Evolutionary conservation across 2,113 vertebrate genomes (phyloP), one percentile per base, ranked within the genome.

Genomic region (Rhodinocichla rosea): DNA sequence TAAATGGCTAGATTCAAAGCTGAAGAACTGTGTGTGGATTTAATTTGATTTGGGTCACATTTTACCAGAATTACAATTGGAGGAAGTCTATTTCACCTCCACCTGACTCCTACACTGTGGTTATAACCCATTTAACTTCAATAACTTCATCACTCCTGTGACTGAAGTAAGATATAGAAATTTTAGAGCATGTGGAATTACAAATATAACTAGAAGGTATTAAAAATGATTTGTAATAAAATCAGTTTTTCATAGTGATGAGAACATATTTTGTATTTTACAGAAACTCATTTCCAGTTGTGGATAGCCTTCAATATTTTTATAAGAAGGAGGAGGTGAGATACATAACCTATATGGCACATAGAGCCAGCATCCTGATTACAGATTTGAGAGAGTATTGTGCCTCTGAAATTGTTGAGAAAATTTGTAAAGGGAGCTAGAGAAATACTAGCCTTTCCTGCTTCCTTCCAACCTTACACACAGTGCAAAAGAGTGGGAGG

Each of bases 51-150:
- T 90, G 59, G 62, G 67, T 92, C 76, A 39, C 62, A n/a, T 97
- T 84, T 96, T 94, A 83, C 53, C 63, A 70, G 85, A 97, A 95
- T 20, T 78, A 57, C 44, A 42, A 69, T 78, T 83, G 68, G 35
- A 44, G 85, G 39, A 92, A 93, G 53, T 91, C 94, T 97, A 26
- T 96, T 98, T 96, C 62, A 18, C 96, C 93, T 91, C 57, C 90
- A 94, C 77, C 64, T 95, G 60, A 83, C 63, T 96, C 97, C 94
- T 97, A 85, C 79, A 49, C 60, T 81, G 96, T 88, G 53, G 50
- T 86, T 69, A 57, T 74, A 94, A 64, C 45, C 65, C 91, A 91
- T 95, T 97, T 98, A 96, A 22, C 14, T 87, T 69, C 63, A 21
- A 55, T 55, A 55, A 21, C 52, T 74, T 81, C 52, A 42, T 89